Percentiles rank a stretch among this genome's conserved stretches.
phyloP scores from a whole-genome alignment of 2,113 vertebrate genomes.

The Gavialis gangeticus region DNA sequence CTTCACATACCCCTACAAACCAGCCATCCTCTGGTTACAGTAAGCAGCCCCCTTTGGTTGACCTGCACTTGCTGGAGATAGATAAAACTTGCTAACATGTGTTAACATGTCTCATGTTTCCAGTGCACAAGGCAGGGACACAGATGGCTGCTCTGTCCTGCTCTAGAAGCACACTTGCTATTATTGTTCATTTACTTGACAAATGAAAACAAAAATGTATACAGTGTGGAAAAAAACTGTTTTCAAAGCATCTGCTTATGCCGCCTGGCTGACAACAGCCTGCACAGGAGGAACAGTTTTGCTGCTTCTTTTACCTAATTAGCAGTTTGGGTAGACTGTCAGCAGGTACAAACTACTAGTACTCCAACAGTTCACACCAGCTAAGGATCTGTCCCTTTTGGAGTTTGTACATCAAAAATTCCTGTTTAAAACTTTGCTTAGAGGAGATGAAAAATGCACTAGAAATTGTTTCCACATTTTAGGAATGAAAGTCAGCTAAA shows the following conservation, averaged over 20 bases:
- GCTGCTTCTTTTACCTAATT: not conserved
- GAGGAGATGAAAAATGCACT: not conserved
- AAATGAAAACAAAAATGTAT: not conserved
- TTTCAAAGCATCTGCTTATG: not conserved
- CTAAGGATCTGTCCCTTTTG: not conserved
- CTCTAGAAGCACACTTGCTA: not conserved
- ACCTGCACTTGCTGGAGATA: not conserved
- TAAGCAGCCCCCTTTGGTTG: not conserved
- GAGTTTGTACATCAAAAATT: not conserved
- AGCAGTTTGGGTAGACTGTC: not conserved
- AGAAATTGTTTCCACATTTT: not conserved
- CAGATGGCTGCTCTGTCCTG: not conserved
- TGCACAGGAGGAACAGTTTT: not conserved
- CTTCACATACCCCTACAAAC: not conserved
- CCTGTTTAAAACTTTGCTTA: not conserved
- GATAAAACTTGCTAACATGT: not conserved
- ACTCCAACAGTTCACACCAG: not conserved
- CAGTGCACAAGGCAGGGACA: not conserved
- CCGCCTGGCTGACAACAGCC: not conserved
- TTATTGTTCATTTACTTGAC: not conserved
- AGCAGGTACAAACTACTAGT: not conserved
- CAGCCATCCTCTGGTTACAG: not conserved
- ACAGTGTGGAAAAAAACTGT: not conserved
- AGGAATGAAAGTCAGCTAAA: not conserved
- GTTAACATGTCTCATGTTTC: not conserved